phyloP scores from a whole-genome alignment of 2,888 invertebrate genomes.

The Luperina testacea region DNA sequence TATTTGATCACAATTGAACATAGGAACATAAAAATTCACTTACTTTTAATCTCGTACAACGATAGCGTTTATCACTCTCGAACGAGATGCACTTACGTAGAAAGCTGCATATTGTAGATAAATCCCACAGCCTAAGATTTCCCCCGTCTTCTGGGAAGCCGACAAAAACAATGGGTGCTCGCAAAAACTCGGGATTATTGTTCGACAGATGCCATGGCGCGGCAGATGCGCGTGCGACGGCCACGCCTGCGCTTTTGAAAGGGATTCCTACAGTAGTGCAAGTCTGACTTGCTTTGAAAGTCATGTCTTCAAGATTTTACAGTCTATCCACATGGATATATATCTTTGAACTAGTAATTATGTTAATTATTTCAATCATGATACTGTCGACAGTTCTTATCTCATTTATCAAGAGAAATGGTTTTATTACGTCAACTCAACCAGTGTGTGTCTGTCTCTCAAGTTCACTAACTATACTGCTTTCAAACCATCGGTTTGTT shows the following conservation, averaged over 20 bases:
- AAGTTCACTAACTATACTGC: not conserved
- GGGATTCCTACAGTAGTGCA: slow-evolving; percentile 31
- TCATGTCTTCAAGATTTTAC: not conserved
- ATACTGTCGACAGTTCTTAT: not conserved
- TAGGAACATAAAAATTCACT: slow-evolving; percentile 32
- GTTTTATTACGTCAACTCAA: not conserved
- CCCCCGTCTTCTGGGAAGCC: slow-evolving; percentile 65
- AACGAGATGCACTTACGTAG: slow-evolving; percentile 58
- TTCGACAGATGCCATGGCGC: slow-evolving; percentile 68
- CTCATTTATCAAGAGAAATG: not conserved
- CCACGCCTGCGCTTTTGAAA: slow-evolving; percentile 56
- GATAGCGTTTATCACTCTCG: slow-evolving; percentile 48
- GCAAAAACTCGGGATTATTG: slow-evolving; percentile 69
- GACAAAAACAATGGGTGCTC: slow-evolving; percentile 64
- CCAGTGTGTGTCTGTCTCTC: not conserved
- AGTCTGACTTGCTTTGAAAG: slow-evolving; percentile 5
- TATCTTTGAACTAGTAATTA: not conserved
- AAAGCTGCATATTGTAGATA: slow-evolving; percentile 60
- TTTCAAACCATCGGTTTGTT: not conserved
- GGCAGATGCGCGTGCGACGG: slow-evolving; percentile 69
- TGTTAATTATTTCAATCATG: not conserved
- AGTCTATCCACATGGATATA: not conserved
- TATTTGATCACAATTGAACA: not conserved
- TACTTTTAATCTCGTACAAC: slow-evolving; percentile 43
- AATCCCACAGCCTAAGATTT: slow-evolving; percentile 64